phyloP scores from a whole-genome alignment of 2,888 invertebrate species.

The Galeopsomyia nigrocyanea region DNA sequence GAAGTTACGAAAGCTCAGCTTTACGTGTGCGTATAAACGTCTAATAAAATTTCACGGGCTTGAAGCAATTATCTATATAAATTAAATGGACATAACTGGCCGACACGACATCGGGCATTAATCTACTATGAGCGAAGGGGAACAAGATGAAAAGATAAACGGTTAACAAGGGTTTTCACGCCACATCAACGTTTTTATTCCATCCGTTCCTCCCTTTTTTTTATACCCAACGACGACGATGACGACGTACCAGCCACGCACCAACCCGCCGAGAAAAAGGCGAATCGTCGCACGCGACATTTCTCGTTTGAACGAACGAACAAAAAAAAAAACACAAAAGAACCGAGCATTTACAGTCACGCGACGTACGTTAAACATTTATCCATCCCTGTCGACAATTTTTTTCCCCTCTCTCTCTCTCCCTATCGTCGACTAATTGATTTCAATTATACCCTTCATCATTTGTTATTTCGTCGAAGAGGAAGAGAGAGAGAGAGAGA shows the following conservation, averaged over 20 bases:
- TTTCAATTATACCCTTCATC: slow-evolving; percentile 11
- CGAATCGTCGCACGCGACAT: not conserved
- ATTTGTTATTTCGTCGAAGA: too few species aligned
- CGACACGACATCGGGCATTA: not conserved
- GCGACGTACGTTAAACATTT: slow-evolving; percentile 50
- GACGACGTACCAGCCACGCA: too few species aligned
- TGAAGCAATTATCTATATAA: too few species aligned
- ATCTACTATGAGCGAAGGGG: slow-evolving; percentile 35
- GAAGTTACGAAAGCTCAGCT: too few species aligned
- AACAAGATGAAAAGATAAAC: slow-evolving; percentile 15
- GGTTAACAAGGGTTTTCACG: slow-evolving; percentile 20
- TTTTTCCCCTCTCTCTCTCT: slow-evolving; percentile 13
- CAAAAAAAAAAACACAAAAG: slow-evolving; percentile 31
- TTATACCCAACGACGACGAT: too few species aligned
- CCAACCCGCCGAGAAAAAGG: too few species aligned
- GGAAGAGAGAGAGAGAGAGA: too few species aligned
- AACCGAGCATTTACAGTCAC: slow-evolving; percentile 55
- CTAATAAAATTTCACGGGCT: too few species aligned
- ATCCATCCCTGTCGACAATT: slow-evolving; percentile 12
- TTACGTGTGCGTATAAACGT: too few species aligned
- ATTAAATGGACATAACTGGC: too few species aligned
- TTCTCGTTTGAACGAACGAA: slow-evolving; percentile 11
- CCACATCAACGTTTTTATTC: not conserved
- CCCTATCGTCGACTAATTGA: slow-evolving; percentile 17
- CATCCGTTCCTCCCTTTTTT: too few species aligned